These are phyloP conservation scores for Agonopterix alstromeriana DNA, from an alignment of 2,888 invertebrate genomes.

Conservation along the genomic window DNA sequence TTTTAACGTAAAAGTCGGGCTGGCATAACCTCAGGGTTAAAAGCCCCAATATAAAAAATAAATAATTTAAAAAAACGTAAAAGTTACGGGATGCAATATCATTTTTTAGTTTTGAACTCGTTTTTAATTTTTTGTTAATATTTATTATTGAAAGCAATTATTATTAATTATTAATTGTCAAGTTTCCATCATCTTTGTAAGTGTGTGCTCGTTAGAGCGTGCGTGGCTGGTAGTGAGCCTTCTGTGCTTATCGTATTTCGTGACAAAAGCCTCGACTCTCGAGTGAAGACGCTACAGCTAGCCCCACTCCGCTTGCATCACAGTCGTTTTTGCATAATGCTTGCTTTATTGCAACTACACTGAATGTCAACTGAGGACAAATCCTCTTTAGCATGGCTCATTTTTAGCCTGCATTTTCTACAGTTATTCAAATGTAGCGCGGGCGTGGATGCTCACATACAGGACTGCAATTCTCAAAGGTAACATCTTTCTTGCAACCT, in stretches of 20 bases:
- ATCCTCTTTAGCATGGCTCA: slow-evolving; percentile 16
- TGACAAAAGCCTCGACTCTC: slow-evolving; percentile 11
- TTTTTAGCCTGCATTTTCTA: neutral
- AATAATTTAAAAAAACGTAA: too few relatives aligned
- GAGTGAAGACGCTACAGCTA: slow-evolving; percentile 44
- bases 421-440: too few relatives aligned
- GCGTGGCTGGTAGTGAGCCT: slow-evolving; percentile 12
- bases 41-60: too few relatives aligned
- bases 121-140: too few relatives aligned
- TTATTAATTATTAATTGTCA: too few relatives aligned
- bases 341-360: slow-evolving; percentile 43
- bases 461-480: too few relatives aligned
- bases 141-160: neutral
- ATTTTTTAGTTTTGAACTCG: too few relatives aligned
- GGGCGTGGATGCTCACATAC: too few relatives aligned
- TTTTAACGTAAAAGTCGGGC: too few relatives aligned
- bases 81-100: too few relatives aligned
- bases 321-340: slow-evolving; percentile 55
- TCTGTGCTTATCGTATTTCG: neutral
- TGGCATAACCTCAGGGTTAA: too few relatives aligned
- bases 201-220: neutral
- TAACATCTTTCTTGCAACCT: too few relatives aligned
- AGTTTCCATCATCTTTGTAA: neutral
- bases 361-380: slow-evolving; percentile 58
- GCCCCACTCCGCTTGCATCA: slow-evolving; percentile 36